phyloP scores from a whole-genome alignment of 2,113 vertebrate species.

The Regulus satrapa region DNA sequence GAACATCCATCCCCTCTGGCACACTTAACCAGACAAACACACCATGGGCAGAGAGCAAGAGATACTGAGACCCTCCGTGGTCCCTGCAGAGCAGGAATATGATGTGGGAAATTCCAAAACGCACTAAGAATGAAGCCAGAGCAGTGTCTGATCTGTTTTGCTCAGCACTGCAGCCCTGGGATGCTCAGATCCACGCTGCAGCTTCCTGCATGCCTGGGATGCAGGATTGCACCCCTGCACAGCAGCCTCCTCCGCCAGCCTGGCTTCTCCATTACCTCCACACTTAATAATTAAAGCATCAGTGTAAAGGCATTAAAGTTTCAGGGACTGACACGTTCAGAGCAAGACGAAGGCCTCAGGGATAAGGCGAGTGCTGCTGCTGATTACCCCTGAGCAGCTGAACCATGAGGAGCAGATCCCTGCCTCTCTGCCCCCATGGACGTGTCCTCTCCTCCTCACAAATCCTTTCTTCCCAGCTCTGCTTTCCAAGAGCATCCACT shows the following conservation, averaged over 20 bases:
- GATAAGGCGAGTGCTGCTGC: background rate
- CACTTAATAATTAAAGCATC: constrained; percentile 23
- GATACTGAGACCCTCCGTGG: fast-evolving
- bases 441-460: background rate
- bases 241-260: background rate
- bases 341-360: background rate
- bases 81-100: background rate
- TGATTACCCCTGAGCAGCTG: background rate
- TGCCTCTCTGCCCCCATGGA: background rate
- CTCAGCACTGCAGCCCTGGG: background rate
- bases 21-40: background rate
- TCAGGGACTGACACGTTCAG: constrained; percentile 19
- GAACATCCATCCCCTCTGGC: background rate
- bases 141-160: background rate
- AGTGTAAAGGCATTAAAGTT: constrained; percentile 62
- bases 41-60: background rate
- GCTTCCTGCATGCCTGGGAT: fast-evolving
- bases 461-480: background rate
- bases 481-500: background rate
- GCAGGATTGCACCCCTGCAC: background rate
- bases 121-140: background rate
- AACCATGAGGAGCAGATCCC: background rate
- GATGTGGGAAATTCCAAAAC: background rate
- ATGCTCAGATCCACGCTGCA: background rate
- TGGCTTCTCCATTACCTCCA: constrained; percentile 33